Percentiles rank a stretch among this genome's conserved stretches.
Conservation (phyloP, 2,113 vertebrate species). For the Panthera tigris region DNA sequence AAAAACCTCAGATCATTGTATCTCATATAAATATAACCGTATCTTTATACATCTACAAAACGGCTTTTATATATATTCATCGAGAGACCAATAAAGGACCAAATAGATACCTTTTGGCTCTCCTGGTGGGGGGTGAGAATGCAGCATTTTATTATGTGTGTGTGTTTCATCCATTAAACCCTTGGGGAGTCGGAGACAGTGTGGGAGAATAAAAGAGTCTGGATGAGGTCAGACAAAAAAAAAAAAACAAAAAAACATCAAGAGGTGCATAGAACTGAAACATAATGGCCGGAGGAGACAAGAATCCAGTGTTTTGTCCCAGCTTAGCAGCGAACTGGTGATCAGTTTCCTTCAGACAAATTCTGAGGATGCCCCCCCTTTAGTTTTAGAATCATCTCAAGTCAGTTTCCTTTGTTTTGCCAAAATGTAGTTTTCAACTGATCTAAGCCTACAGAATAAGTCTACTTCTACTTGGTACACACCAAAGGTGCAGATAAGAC, state of each 20-base stretch:
- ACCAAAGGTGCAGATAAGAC: not conserved
- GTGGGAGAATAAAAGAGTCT: not conserved
- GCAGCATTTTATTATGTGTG: not conserved
- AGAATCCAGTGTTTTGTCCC: not conserved
- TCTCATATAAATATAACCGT: not conserved
- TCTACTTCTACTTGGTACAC: not conserved
- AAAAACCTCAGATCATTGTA: not conserved
- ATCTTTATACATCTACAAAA: not conserved
- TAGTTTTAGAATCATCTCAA: slow-evolving; percentile 26
- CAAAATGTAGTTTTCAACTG: not conserved
- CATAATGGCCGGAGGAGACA: not conserved
- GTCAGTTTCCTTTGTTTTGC: not conserved
- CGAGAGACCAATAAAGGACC: not conserved
- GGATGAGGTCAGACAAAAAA: slow-evolving; percentile 25
- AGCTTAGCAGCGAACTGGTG: not conserved
- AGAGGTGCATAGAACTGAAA: not conserved
- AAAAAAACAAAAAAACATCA: slow-evolving; percentile 18
- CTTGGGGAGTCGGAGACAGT: not conserved
- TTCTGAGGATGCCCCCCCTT: not conserved
- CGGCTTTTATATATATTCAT: not conserved
- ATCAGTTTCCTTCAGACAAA: not conserved
- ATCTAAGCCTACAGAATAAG: not conserved
- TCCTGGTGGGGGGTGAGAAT: not conserved
- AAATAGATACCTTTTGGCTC: not conserved
- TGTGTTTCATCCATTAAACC: not conserved